A percentile compares a stretch with the other conserved stretches of the same genome.
Conservation (phyloP, 2,797 vertebrate genomes). For the Pangasius mekongensis region DNA sequence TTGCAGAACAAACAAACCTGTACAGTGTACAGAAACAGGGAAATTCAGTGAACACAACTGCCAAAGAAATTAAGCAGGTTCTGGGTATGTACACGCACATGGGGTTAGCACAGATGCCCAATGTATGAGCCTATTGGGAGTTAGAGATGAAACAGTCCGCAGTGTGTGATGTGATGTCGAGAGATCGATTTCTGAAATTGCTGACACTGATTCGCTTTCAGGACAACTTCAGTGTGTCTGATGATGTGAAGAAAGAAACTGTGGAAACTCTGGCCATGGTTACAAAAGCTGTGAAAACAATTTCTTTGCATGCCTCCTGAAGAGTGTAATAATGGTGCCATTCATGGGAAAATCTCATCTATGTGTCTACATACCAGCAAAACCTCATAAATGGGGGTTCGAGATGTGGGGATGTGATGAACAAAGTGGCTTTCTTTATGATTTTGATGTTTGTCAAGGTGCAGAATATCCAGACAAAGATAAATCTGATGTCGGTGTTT, state of each 20-base stretch:
- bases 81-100: constrained; percentile 34
- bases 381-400: no score
- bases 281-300: constrained; percentile 37
- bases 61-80: constrained; percentile 37
- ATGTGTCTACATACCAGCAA: no score
- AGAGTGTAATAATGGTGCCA: constrained; percentile 49
- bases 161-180: constrained; percentile 52
- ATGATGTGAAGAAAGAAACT: constrained; percentile 52
- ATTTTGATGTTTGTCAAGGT: no score
- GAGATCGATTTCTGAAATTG: constrained; percentile 47
- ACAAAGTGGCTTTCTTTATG: no score
- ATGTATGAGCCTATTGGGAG: constrained; percentile 34
- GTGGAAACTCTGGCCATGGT: constrained; percentile 51
- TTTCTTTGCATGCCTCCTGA: constrained; percentile 45
- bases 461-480: neutral
- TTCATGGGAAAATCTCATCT: constrained; percentile 45
- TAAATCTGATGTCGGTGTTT: no score
- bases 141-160: constrained; percentile 19
- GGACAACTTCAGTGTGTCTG: constrained; percentile 56
- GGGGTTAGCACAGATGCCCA: constrained; percentile 44
- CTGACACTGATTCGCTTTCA: constrained; percentile 55
- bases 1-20: constrained; percentile 51
- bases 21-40: constrained; percentile 49
- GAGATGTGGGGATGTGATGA: no score
- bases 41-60: constrained; percentile 45